A percentile compares a stretch with the other conserved stretches of the same genome.
These are phyloP conservation scores for Taenaris catops DNA, from an alignment of 2,888 invertebrate species.

Conservation along the genomic window DNA sequence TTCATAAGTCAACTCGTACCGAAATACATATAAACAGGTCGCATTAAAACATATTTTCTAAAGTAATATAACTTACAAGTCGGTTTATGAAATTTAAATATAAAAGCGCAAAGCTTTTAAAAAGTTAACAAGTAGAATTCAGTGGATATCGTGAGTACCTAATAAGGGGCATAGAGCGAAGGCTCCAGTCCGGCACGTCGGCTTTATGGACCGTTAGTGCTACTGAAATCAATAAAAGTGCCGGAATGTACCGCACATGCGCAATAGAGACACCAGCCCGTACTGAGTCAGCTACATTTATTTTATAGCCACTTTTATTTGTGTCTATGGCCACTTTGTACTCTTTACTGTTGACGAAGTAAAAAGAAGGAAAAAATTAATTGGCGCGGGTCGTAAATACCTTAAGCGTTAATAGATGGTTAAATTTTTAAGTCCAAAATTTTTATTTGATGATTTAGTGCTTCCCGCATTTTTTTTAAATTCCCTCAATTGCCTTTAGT, in stretches of 20 bases:
- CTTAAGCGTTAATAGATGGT: slow-evolving; percentile 36
- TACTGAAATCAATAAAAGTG: slow-evolving; percentile 86
- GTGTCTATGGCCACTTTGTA: slow-evolving; percentile 73
- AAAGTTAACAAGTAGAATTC: slow-evolving; percentile 70
- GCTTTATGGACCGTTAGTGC: slow-evolving; percentile 82
- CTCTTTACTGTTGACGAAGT: slow-evolving; percentile 66
- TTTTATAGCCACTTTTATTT: slow-evolving; percentile 79
- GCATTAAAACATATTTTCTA: no score
- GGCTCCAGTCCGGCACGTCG: slow-evolving; percentile 72
- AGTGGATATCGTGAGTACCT: slow-evolving; percentile 68
- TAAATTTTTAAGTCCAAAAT: slow-evolving; percentile 29
- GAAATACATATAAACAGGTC: no score
- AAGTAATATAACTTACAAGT: no score
- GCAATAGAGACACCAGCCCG: slow-evolving; percentile 51
- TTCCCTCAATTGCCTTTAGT: no score
- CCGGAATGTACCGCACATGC: slow-evolving; percentile 80
- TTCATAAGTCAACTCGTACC: no score
- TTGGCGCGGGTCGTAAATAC: slow-evolving; percentile 49
- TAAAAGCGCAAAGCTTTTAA: no score
- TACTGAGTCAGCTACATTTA: slow-evolving; percentile 76
- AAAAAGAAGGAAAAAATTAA: slow-evolving; percentile 61
- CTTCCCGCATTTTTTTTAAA: neutral
- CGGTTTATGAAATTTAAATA: no score
- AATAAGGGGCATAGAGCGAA: slow-evolving; percentile 70
- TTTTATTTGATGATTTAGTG: slow-evolving; percentile 27